A percentile compares a stretch with the other conserved stretches of the same genome.
phyloP scores from a whole-genome alignment of 2,113 vertebrate species.

The Sebastes schlegelii region DNA sequence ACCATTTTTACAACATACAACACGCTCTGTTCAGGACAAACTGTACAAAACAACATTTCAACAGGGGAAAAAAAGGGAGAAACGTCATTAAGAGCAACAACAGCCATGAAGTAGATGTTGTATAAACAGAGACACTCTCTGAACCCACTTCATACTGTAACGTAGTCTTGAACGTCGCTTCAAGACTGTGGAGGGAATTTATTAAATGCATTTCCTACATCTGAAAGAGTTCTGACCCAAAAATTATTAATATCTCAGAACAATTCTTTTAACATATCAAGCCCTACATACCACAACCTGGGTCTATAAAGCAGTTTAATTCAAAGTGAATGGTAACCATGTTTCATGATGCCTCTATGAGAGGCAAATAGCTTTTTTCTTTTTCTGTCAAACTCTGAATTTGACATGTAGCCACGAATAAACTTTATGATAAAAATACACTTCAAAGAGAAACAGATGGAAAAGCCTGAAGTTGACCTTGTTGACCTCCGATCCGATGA shows the following conservation, averaged over 20 bases:
- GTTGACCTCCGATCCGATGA: too few species aligned
- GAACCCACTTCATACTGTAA: neutral
- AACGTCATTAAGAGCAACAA: neutral
- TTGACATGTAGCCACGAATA: neutral
- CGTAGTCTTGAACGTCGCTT: neutral
- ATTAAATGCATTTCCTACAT: neutral
- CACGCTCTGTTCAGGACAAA: neutral
- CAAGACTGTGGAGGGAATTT: too few species aligned
- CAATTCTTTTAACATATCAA: neutral
- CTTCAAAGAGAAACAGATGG: neutral
- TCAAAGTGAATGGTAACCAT: neutral
- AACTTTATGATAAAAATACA: neutral
- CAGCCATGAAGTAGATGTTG: conserved; percentile 1
- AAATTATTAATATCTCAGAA: neutral
- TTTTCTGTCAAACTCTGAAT: neutral
- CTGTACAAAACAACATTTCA: neutral
- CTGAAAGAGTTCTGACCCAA: neutral
- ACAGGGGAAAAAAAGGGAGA: neutral
- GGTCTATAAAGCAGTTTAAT: neutral
- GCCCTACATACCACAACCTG: neutral
- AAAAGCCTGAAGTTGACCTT: neutral
- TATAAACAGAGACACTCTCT: neutral
- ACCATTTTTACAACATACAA: neutral
- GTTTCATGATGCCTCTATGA: too few species aligned
- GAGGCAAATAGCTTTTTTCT: neutral